Evolutionary conservation across 2,797 vertebrate species (phyloP).

Genomic region (Crypturellus tataupa): DNA sequence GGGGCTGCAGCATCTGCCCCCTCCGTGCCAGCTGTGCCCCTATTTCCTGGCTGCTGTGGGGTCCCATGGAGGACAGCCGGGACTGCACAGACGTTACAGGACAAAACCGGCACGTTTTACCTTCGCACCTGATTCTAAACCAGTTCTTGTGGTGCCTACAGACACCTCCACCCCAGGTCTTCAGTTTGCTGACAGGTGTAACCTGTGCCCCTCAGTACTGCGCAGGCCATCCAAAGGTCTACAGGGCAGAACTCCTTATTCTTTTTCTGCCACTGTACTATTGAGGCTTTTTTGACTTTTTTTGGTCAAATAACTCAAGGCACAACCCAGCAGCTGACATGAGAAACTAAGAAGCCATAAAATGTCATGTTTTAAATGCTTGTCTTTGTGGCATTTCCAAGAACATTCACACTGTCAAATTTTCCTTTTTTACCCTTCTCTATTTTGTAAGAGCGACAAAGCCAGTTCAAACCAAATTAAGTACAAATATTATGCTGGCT

Average conservation of each 20-base stretch:
- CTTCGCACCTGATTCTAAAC: neutral
- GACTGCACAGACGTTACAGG: neutral
- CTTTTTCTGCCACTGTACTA: neutral
- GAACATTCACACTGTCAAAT: neutral
- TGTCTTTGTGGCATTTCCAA: neutral
- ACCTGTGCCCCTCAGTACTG: neutral
- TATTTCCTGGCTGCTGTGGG: neutral
- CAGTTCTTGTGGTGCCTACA: neutral
- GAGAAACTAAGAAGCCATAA: neutral
- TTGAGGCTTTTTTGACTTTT: neutral
- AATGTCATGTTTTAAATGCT: neutral
- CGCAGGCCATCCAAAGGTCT: neutral
- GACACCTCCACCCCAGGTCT: neutral
- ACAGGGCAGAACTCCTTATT: neutral
- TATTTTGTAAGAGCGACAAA: neutral
- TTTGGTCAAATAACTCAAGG: neutral
- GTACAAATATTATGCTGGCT: neutral
- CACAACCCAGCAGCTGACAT: neutral
- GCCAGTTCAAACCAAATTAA: neutral
- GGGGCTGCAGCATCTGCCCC: neutral
- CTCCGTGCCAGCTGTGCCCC: rapidly evolving
- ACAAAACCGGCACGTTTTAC: neutral
- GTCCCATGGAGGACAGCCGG: neutral
- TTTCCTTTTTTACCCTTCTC: neutral
- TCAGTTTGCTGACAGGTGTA: neutral